Percentiles rank a stretch among this genome's conserved stretches.
Evolutionary conservation across 2,113 vertebrate species (phyloP).

Genomic region (Coreoperca whiteheadi): DNA sequence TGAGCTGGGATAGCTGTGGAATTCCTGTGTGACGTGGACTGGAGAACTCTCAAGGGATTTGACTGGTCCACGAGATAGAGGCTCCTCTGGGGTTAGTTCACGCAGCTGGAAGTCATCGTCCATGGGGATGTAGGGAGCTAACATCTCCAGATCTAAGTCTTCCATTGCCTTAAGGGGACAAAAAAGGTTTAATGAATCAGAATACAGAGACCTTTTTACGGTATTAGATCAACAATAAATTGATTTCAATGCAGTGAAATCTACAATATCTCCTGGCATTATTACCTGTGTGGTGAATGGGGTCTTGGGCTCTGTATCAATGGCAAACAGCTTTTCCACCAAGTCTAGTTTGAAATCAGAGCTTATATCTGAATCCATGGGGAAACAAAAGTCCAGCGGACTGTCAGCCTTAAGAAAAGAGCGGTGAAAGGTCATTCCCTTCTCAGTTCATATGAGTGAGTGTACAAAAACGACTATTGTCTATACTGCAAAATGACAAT

Average conservation of each 20-base stretch:
- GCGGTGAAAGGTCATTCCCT: background rate
- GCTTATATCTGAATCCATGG: constrained; percentile 92
- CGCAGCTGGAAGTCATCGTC: constrained; percentile 97
- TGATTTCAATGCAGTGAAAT: background rate
- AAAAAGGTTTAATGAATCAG: background rate
- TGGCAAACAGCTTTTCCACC: constrained; percentile 98
- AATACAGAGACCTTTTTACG: background rate
- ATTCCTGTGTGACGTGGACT: constrained; percentile 74
- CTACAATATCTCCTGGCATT: background rate
- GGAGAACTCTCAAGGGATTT: constrained; percentile 82
- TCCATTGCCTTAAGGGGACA: constrained; percentile 77
- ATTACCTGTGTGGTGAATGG: constrained; percentile 92
- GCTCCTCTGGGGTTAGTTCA: constrained; percentile 86
- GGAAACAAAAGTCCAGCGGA: constrained; percentile 90
- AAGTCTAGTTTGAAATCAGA: constrained; percentile 95
- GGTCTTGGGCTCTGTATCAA: constrained; percentile 93
- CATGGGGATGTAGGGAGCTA: constrained; percentile 98
- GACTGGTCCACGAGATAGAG: constrained; percentile 78
- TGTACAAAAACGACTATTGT: background rate
- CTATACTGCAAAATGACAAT: background rate
- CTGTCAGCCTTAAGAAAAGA: constrained; percentile 85
- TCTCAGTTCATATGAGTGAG: background rate
- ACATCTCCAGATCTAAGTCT: constrained; percentile 95
- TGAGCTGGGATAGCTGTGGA: constrained; percentile 75
- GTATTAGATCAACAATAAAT: background rate